Evolutionary conservation across 2,113 vertebrate genomes (phyloP).

Genomic region (Saccopteryx bilineata): DNA sequence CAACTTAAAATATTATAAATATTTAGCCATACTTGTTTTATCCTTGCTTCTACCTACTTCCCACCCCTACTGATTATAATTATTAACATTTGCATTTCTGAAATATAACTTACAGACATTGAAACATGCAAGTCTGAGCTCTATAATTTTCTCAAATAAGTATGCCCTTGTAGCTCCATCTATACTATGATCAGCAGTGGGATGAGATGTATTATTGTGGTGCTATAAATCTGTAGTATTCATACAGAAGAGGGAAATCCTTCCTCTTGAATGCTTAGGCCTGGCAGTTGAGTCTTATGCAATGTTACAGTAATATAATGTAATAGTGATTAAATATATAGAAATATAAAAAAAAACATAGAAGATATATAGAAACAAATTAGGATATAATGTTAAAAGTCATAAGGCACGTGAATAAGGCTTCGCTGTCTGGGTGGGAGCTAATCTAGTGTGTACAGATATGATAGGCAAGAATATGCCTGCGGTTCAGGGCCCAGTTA

Average conservation of each 20-base stretch:
- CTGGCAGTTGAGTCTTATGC: not conserved
- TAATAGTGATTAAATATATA: too few species aligned
- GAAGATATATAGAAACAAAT: too few species aligned
- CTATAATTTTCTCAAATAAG: not conserved
- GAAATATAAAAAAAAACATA: too few species aligned
- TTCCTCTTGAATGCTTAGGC: not conserved
- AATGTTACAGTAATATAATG: too few species aligned
- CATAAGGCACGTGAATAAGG: too few species aligned
- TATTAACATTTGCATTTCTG: not conserved
- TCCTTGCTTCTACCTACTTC: not conserved
- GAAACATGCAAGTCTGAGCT: not conserved
- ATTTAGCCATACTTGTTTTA: not conserved
- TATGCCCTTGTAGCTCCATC: not conserved
- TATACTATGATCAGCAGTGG: not conserved
- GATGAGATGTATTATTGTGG: not conserved
- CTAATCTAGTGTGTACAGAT: too few species aligned
- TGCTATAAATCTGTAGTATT: not conserved
- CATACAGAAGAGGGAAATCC: not conserved
- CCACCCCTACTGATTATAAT: not conserved
- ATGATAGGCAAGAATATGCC: too few species aligned
- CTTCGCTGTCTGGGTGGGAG: too few species aligned
- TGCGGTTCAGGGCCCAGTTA: too few species aligned
- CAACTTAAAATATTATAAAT: not conserved
- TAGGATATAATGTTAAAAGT: too few species aligned
- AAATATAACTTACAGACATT: not conserved